Conservation (phyloP, 2,797 vertebrate species). For the Tinamus major region DNA sequence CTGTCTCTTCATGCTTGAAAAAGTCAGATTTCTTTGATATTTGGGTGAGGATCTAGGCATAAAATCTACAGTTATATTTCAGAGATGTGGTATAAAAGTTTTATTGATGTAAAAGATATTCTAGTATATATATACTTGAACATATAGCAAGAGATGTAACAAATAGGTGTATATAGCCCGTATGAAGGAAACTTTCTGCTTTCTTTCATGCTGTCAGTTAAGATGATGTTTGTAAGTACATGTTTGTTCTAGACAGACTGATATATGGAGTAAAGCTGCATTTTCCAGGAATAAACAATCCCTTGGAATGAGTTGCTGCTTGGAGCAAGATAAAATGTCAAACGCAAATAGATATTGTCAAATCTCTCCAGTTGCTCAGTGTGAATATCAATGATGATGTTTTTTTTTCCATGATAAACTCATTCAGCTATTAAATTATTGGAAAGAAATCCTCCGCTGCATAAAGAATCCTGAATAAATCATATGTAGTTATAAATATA, state of each 20-base stretch:
- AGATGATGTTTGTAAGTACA: conserved; percentile 13
- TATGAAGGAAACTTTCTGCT: conserved; percentile 10
- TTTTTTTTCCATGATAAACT: conserved; percentile 2
- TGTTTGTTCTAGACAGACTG: conserved; percentile 62
- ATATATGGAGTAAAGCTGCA: neutral
- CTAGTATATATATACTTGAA: neutral
- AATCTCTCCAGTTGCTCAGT: neutral
- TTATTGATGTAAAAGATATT: neutral
- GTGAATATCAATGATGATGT: conserved; percentile 12
- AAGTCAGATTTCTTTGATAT: neutral
- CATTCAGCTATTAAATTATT: conserved; percentile 30
- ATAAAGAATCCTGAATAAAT: neutral
- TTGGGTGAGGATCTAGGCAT: neutral
- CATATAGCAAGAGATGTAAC: neutral
- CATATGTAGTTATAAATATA: neutral
- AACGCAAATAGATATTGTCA: conserved; percentile 7
- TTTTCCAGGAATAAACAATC: conserved; percentile 62
- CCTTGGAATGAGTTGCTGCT: accelerated
- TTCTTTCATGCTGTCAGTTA: conserved; percentile 51
- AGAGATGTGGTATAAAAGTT: neutral
- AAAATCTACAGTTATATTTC: neutral
- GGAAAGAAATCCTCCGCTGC: conserved; percentile 27
- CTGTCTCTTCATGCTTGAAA: neutral
- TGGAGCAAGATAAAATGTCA: conserved; percentile 22
- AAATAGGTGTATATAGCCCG: neutral